A percentile compares a stretch with the other conserved stretches of the same genome.
Evolutionary conservation across 1,140 invertebrate genomes (phyloP).

Genomic region (Eurytemora carolleeae): DNA sequence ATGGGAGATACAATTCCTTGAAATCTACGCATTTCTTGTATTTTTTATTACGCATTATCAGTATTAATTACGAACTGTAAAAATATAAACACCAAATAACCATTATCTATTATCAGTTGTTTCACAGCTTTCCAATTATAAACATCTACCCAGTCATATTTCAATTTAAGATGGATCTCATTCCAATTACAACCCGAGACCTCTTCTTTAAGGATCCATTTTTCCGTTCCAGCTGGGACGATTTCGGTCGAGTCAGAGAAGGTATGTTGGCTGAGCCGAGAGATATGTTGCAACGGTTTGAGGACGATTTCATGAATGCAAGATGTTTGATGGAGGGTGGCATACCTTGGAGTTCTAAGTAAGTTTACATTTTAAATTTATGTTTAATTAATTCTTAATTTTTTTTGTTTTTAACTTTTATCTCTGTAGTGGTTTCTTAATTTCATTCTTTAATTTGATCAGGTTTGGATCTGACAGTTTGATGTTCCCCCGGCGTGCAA

Average conservation of each 20-base stretch:
- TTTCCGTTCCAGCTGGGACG: constrained; percentile 2
- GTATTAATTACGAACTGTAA: no score
- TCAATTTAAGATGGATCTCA: not conserved
- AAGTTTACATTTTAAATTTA: not conserved
- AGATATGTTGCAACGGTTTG: constrained; percentile 1
- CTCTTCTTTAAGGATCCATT: constrained; percentile 9
- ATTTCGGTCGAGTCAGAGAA: not conserved
- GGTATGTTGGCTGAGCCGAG: not conserved
- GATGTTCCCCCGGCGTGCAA: not conserved
- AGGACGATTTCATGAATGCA: constrained; percentile 1
- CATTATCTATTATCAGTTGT: no score
- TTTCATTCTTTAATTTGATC: not conserved
- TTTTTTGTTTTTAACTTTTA: not conserved
- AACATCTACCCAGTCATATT: no score
- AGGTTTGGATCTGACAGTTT: not conserved
- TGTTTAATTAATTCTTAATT: not conserved
- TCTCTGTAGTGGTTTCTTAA: not conserved
- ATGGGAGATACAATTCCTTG: no score
- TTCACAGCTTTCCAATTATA: no score
- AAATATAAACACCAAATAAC: no score
- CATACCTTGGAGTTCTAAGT: not conserved
- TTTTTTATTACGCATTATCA: no score
- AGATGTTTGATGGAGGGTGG: no score
- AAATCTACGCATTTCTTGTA: no score
- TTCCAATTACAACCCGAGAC: constrained; percentile 4